Base-by-base conservation (phyloP, 2,113 vertebrate genomes). In the human region DNA sequence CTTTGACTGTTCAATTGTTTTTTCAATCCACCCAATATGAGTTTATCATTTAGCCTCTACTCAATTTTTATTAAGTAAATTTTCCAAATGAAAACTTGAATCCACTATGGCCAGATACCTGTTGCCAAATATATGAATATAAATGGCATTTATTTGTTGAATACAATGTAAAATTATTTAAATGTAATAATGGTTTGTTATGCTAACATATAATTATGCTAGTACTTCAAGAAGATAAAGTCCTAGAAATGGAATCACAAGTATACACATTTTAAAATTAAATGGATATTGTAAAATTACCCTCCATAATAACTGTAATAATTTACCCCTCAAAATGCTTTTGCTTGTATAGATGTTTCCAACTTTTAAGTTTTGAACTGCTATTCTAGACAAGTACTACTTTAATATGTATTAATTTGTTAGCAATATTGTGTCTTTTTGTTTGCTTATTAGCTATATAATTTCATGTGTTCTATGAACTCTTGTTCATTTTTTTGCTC, bases 241-340 rank as follows among this genome's bases (percentile, higher is more conserved):
- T 22, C 14, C n/a, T 88, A 84, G 61, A 89, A 72, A 50, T 78
- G 84, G 59, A 92, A 70, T 48, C 23, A 61, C 68, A 85, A 89
- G 22, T 61, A 79, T 12, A 23, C 8, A 75, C 6, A 80, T 95
- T 92, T 96, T 50, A 94, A 73, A 94, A 87, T 82, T 43, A 96
- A 95, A 68, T 70, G 7, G 50, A n/a, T 90, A 52, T 88, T 94
- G 3, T 84, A 87, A 97, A 97, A 87, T 92, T 76, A n/a, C 1
- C 8, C 32, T 93, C 10, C n/a, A 45, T 85, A n/a, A 87, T 94
- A 38, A 83, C 66, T 76, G 32, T 38, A 87, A 45, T 94, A 86
- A 79, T 80, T 70, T 70, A 45, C 2, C 40, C 11, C 10, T 84
- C 25, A 81, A 45, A 87, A 72, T 30, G 5, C 22, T 95, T 93